These are phyloP conservation scores for Clanis bilineata DNA, from an alignment of 2,888 invertebrate species.

Conservation along the genomic window DNA sequence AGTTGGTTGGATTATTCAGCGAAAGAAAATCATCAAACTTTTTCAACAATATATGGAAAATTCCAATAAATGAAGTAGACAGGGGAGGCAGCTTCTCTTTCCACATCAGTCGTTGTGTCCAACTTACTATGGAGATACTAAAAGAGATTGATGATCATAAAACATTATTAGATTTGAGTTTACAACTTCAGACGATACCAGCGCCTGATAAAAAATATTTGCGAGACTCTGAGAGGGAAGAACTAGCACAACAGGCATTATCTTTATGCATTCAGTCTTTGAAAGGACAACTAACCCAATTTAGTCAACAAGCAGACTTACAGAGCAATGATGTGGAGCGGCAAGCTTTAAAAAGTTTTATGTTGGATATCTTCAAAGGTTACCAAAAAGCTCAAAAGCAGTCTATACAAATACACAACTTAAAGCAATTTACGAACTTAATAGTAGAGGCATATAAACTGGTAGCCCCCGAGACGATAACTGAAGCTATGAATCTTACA, in stretches of 20 bases:
- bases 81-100: constrained; percentile 95
- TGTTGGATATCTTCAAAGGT: constrained; percentile 84
- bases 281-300: constrained; percentile 83
- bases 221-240: constrained; percentile 91
- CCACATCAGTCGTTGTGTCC: constrained; percentile 93
- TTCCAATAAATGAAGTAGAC: constrained; percentile 94
- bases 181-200: constrained; percentile 90
- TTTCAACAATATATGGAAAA: constrained; percentile 96
- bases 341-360: constrained; percentile 73
- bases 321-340: constrained; percentile 73
- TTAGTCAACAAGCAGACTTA: constrained; percentile 71
- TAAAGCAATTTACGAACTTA: constrained; percentile 84
- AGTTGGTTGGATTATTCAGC: constrained; percentile 91
- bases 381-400: constrained; percentile 87
- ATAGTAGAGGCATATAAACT: constrained; percentile 87
- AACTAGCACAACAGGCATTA: constrained; percentile 90
- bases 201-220: constrained; percentile 95
- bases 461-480: constrained; percentile 82
- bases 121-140: constrained; percentile 90
- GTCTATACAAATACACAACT: constrained; percentile 81
- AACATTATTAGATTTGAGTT: constrained; percentile 89
- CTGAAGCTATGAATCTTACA: constrained; percentile 84
- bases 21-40: constrained; percentile 93
- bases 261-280: constrained; percentile 87
- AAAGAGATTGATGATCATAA: constrained; percentile 90